Conservation (phyloP, 2,797 vertebrate genomes). For the Eidolon dupreanum region DNA sequence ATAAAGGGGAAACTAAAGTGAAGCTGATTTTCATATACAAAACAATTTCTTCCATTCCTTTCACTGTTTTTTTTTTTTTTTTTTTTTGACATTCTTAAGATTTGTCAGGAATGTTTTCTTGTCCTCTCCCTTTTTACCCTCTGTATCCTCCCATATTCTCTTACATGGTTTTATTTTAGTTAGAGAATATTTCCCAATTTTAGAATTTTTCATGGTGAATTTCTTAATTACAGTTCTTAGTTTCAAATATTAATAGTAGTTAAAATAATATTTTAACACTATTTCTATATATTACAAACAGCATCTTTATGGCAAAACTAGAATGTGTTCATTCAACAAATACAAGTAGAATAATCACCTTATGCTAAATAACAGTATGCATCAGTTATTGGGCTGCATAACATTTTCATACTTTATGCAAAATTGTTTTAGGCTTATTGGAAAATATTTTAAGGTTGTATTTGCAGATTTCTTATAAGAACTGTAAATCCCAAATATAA, state of each 20-base stretch:
- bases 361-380: neutral
- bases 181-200: neutral
- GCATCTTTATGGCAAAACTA: neutral
- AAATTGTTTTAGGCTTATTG: conserved; percentile 4
- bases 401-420: neutral
- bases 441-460: neutral
- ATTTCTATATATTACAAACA: neutral
- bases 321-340: neutral
- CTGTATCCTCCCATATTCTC: conserved; percentile 2
- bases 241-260: neutral
- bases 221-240: neutral
- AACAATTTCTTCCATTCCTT: neutral
- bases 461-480: neutral
- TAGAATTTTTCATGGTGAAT: neutral
- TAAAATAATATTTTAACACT: neutral
- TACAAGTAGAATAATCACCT: neutral
- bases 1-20: neutral
- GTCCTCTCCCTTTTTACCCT: neutral
- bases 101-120: conserved; percentile 56
- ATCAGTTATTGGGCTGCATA: neutral
- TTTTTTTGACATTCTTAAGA: neutral
- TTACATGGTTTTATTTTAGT: conserved; percentile 22
- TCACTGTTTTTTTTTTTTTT: neutral
- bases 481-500: neutral
- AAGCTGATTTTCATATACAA: neutral